Evolutionary conservation across 2,113 vertebrate genomes (phyloP).

Genomic region (Tragulus kanchil): DNA sequence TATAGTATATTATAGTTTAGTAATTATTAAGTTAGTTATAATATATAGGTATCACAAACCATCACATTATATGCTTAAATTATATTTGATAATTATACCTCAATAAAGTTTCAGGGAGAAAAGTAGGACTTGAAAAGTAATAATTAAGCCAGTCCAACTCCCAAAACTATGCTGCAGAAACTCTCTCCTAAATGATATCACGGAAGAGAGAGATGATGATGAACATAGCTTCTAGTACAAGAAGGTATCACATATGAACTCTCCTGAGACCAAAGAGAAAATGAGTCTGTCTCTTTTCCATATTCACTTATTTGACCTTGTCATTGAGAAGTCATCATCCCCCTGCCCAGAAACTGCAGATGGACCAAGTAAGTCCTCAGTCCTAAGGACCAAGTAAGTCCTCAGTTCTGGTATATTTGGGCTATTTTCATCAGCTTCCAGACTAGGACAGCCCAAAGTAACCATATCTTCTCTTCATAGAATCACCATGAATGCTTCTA

Average conservation of each 20-base stretch:
- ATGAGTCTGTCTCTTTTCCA: background rate
- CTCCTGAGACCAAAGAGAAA: background rate
- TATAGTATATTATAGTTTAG: no score
- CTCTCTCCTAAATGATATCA: background rate
- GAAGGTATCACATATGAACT: background rate
- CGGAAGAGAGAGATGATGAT: background rate
- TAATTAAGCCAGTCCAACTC: background rate
- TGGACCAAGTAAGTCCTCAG: background rate
- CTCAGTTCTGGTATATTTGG: background rate
- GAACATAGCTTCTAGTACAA: background rate
- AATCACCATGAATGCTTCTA: background rate
- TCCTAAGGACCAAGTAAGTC: background rate
- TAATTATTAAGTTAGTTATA: background rate
- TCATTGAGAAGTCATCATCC: background rate
- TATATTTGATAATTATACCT: background rate
- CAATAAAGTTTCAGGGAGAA: background rate
- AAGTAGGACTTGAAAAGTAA: background rate
- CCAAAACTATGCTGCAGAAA: background rate
- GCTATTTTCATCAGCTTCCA: background rate
- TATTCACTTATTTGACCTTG: background rate
- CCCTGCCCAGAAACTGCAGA: background rate
- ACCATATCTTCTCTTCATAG: background rate
- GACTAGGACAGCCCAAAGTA: background rate
- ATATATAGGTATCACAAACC: background rate
- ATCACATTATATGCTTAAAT: background rate